These are phyloP conservation scores for Menidia menidia DNA, from an alignment of 2,797 vertebrate genomes.

Conservation along the genomic window DNA sequence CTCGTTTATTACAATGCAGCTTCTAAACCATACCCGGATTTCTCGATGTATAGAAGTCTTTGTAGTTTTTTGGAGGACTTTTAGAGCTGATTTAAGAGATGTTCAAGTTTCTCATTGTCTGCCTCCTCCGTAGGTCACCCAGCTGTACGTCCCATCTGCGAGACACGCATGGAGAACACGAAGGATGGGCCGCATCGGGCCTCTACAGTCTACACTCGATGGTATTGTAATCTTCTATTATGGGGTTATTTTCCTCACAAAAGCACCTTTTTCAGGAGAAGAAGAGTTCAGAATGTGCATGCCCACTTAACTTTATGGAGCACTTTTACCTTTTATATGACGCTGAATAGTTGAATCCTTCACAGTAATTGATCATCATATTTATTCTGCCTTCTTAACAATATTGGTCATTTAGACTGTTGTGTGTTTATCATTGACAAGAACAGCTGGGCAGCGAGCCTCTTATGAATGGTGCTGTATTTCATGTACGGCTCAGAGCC, in stretches of 20 bases:
- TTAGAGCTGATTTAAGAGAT: not conserved
- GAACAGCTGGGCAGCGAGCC: constrained; percentile 3
- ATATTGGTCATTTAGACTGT: not conserved
- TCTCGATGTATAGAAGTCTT: not conserved
- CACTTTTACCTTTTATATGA: not conserved
- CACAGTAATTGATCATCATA: not conserved
- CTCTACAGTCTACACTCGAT: constrained; percentile 94
- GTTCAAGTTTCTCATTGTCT: not conserved
- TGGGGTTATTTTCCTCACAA: not conserved
- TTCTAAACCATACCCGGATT: not conserved
- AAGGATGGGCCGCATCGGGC: constrained; percentile 96
- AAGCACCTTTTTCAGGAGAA: not conserved
- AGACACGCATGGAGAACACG: constrained; percentile 94
- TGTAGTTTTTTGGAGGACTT: not conserved
- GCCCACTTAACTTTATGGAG: not conserved
- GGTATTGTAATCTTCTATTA: constrained; percentile 75
- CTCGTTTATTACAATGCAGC: not conserved
- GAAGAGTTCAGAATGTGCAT: not conserved
- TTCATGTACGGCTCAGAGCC: constrained; percentile 16
- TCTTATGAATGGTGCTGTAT: constrained; percentile 6
- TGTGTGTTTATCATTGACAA: constrained; percentile 18
- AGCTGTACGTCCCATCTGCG: constrained; percentile 95
- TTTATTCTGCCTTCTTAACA: not conserved
- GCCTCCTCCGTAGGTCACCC: constrained; percentile 88
- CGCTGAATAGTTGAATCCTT: not conserved